phyloP scores from a whole-genome alignment of 2,797 vertebrate genomes.

The Gouania willdenowi region DNA sequence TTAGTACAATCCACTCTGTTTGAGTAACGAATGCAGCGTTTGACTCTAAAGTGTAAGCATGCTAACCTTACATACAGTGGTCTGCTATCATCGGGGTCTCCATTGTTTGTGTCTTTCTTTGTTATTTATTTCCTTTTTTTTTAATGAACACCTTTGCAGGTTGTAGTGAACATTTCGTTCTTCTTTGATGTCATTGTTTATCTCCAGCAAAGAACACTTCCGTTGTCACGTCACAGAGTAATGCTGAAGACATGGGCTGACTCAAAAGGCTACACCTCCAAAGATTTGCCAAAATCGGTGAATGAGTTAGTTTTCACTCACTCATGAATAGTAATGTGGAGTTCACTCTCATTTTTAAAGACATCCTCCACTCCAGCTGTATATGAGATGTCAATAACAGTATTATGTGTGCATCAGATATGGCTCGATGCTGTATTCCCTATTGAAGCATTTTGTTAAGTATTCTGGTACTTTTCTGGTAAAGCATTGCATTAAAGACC shows the following conservation, averaged over 20 bases:
- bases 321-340: slow-evolving; percentile 38
- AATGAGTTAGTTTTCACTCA: slow-evolving; percentile 30
- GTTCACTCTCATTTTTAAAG: slow-evolving; percentile 51
- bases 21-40: slow-evolving; percentile 78
- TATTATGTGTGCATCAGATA: slow-evolving; percentile 66
- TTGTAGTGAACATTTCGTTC: slow-evolving; percentile 66
- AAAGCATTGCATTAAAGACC: slow-evolving; percentile 56
- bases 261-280: slow-evolving; percentile 57
- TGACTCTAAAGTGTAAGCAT: slow-evolving; percentile 83
- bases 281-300: slow-evolving; percentile 53
- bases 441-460: slow-evolving; percentile 62
- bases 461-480: slow-evolving; percentile 68
- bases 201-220: slow-evolving; percentile 14
- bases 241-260: slow-evolving; percentile 42
- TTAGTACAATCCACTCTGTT: slow-evolving; percentile 78
- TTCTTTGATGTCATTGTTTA: slow-evolving; percentile 33
- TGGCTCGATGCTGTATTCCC: slow-evolving; percentile 65
- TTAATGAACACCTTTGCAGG: slow-evolving; percentile 79
- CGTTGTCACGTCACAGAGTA: slow-evolving; percentile 30
- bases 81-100: slow-evolving; percentile 77
- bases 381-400: slow-evolving; percentile 68
- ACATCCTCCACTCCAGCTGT: slow-evolving; percentile 61
- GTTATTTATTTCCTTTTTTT: slow-evolving; percentile 92
- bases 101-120: slow-evolving; percentile 70
- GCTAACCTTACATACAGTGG: slow-evolving; percentile 79